Conservation (phyloP, 2,888 invertebrate genomes). For the Caenorhabditis becei region DNA sequence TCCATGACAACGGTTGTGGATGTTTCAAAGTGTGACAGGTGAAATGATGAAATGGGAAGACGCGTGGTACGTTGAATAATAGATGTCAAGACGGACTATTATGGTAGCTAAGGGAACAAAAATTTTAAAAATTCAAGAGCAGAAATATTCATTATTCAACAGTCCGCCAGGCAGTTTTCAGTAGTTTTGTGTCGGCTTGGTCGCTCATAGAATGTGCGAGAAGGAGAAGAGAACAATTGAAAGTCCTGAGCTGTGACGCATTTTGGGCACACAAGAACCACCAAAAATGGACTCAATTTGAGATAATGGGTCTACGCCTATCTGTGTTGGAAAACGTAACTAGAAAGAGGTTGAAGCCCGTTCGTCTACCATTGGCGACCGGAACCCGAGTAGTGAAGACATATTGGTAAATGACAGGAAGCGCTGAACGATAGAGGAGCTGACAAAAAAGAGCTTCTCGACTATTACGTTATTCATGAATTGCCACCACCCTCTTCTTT, state of each 20-base stretch:
- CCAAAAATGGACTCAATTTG: too few species aligned
- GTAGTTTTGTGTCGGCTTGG: too few species aligned
- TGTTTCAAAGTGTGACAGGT: conserved; percentile 20
- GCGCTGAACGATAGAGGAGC: neutral
- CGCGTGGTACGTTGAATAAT: neutral
- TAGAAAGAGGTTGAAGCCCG: neutral
- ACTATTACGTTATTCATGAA: conserved; percentile 22
- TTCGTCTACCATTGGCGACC: neutral
- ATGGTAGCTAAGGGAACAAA: conserved; percentile 7
- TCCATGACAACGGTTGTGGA: neutral
- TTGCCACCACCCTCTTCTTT: conserved; percentile 8
- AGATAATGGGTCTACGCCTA: too few species aligned
- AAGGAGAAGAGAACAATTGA: neutral
- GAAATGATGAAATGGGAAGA: neutral
- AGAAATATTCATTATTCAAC: conserved; percentile 46
- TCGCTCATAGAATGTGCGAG: neutral
- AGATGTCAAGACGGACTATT: neutral
- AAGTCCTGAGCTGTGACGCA: too few species aligned
- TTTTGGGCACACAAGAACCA: too few species aligned
- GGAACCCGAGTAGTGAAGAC: too few species aligned
- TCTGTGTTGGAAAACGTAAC: conserved; percentile 2
- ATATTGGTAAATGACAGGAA: conserved; percentile 4
- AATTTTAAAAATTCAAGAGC: conserved; percentile 36
- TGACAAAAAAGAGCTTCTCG: conserved; percentile 6
- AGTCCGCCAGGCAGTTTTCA: too few species aligned